phyloP scores from a whole-genome alignment of 2,797 vertebrate genomes.

The Pyrocephalus nanus region DNA sequence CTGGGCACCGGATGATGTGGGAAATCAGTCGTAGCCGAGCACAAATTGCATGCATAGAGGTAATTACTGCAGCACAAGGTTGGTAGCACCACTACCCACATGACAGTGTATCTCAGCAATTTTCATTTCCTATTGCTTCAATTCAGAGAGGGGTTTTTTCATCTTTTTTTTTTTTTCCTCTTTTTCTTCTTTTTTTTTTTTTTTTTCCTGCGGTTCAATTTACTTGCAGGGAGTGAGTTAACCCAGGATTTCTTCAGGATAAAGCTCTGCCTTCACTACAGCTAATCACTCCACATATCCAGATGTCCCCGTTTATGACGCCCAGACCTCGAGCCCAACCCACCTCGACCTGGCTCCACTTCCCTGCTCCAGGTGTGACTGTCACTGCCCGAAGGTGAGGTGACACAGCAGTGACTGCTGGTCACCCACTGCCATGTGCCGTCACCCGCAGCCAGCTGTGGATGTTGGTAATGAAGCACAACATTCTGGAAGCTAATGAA shows the following conservation, averaged over 20 bases:
- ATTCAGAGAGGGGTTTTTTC: not conserved
- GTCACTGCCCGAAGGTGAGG: not conserved
- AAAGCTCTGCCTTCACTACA: not conserved
- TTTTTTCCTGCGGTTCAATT: not conserved
- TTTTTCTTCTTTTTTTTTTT: not conserved
- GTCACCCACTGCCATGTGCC: not conserved
- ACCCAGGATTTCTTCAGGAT: not conserved
- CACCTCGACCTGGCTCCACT: accelerated
- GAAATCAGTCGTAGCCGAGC: conserved; percentile 50
- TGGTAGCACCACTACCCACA: conserved; percentile 59
- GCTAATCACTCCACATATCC: not conserved
- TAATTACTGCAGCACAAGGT: conserved; percentile 59
- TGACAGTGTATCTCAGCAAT: conserved; percentile 49
- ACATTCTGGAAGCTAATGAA: not conserved
- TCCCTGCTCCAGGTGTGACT: not conserved
- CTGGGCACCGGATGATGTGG: conserved; percentile 43
- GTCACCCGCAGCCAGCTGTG: not conserved
- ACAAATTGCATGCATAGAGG: conserved; percentile 61
- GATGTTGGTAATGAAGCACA: not conserved
- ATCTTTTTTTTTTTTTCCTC: not conserved
- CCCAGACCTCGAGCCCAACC: not conserved
- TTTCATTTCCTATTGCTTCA: conserved; percentile 66
- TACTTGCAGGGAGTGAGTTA: not conserved
- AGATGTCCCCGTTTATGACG: not conserved
- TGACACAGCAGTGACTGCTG: accelerated